These are phyloP conservation scores for Orthosia gothica DNA, from an alignment of 2,888 invertebrate species.

Conservation along the genomic window DNA sequence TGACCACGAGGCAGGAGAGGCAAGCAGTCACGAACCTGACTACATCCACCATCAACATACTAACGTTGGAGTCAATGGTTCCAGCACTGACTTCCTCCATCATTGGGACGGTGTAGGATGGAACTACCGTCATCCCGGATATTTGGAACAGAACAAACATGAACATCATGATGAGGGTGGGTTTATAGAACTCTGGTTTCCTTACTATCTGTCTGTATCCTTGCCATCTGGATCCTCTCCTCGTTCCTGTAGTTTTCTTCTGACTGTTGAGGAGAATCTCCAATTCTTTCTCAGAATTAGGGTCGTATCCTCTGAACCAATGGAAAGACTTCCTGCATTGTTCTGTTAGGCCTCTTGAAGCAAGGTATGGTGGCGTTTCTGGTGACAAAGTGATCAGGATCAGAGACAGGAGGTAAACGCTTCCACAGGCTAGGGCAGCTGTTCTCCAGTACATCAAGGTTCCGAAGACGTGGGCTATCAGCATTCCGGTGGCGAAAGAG, in stretches of 20 bases:
- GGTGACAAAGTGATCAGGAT: conserved; percentile 90
- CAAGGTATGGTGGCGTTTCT: conserved; percentile 93
- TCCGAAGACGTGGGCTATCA: conserved; percentile 93
- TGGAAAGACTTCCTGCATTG: conserved; percentile 92
- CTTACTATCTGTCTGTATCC: conserved; percentile 75
- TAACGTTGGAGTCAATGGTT: conserved; percentile 91
- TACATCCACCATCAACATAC: conserved; percentile 93
- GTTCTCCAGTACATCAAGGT: conserved; percentile 92
- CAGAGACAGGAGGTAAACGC: conserved; percentile 88
- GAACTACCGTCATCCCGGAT: conserved; percentile 93
- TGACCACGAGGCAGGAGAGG: conserved; percentile 92
- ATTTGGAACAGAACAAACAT: conserved; percentile 93
- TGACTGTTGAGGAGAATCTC: conserved; percentile 85
- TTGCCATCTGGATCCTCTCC: conserved; percentile 78
- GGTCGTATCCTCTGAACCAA: conserved; percentile 91
- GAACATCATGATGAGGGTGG: conserved; percentile 92
- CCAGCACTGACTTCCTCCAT: conserved; percentile 92
- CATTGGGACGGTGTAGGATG: conserved; percentile 93
- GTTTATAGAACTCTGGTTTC: conserved; percentile 91
- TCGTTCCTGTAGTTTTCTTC: conserved; percentile 71
- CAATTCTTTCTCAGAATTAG: conserved; percentile 87
- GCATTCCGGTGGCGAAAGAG: conserved; percentile 92
- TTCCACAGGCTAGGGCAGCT: conserved; percentile 90
- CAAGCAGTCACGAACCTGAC: conserved; percentile 92
- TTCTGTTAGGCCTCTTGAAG: conserved; percentile 88